phyloP scores from a whole-genome alignment of 2,888 invertebrate species.

The Drosophila rellima region DNA sequence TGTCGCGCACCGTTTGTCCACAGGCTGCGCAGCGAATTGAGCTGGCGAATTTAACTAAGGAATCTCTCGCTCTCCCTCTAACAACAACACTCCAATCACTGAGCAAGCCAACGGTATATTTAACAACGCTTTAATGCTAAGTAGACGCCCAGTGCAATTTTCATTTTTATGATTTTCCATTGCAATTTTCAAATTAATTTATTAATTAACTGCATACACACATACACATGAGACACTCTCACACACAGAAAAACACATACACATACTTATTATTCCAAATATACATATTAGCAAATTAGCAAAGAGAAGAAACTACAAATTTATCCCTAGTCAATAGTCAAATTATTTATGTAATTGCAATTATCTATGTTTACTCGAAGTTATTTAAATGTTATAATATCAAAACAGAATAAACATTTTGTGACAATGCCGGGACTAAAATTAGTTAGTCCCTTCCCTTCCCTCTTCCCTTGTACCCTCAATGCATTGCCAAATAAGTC shows the following conservation, averaged over 20 bases:
- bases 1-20: slow-evolving; percentile 42
- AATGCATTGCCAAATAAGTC: slow-evolving; percentile 48
- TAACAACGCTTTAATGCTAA: slow-evolving; percentile 52
- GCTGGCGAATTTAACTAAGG: slow-evolving; percentile 25
- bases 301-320: slow-evolving; percentile 70
- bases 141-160: slow-evolving; percentile 72
- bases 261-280: slow-evolving; percentile 69
- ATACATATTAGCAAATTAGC: slow-evolving; percentile 75
- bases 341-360: slow-evolving; percentile 80
- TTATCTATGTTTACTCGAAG: slow-evolving; percentile 68
- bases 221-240: slow-evolving; percentile 8
- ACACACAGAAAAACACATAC: neutral
- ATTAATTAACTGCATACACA: slow-evolving; percentile 32
- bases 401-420: slow-evolving; percentile 19
- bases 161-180: slow-evolving; percentile 33
- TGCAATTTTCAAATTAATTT: slow-evolving; percentile 58
- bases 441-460: neutral
- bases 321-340: slow-evolving; percentile 85
- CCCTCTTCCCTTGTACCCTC: neutral
- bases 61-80: slow-evolving; percentile 59
- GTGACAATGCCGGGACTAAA: slow-evolving; percentile 34
- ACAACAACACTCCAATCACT: slow-evolving; percentile 1
- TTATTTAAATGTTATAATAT: slow-evolving; percentile 57
- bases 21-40: slow-evolving; percentile 43
- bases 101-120: slow-evolving; percentile 21